These are phyloP conservation scores for Onthophagus sagittarius DNA, from an alignment of 2,888 invertebrate genomes.

Conservation along the genomic window DNA sequence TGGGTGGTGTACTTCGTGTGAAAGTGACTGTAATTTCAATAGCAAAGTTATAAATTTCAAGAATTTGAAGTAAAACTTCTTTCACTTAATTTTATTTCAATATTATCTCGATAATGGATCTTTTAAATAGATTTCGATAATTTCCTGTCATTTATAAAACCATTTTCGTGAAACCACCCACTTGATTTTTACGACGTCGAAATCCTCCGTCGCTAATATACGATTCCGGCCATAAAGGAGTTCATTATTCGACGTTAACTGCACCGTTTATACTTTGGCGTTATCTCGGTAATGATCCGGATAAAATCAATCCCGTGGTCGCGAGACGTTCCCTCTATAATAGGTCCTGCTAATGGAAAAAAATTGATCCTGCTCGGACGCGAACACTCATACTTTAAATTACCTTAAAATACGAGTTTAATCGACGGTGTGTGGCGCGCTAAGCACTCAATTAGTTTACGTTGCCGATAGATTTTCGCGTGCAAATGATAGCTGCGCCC, in stretches of 20 bases:
- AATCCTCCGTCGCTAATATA: not conserved
- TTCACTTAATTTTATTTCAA: too few species aligned
- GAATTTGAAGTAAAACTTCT: too few species aligned
- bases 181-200: not conserved
- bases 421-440: slow-evolving; percentile 32
- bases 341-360: not conserved
- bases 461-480: slow-evolving; percentile 29
- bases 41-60: too few species aligned
- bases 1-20: too few species aligned
- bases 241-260: not conserved
- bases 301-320: not conserved
- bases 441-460: slow-evolving; percentile 35
- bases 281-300: not conserved
- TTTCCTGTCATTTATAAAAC: not conserved
- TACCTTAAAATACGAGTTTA: slow-evolving; percentile 34
- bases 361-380: not conserved
- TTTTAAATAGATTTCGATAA: not conserved
- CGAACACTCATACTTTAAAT: slow-evolving; percentile 26
- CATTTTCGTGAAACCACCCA: not conserved
- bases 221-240: not conserved
- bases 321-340: not conserved
- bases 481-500: slow-evolving; percentile 25
- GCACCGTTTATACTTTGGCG: not conserved
- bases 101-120: too few species aligned
- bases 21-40: too few species aligned